Base-by-base conservation (phyloP, 2,113 vertebrate genomes). In the Lagopus muta region DNA sequence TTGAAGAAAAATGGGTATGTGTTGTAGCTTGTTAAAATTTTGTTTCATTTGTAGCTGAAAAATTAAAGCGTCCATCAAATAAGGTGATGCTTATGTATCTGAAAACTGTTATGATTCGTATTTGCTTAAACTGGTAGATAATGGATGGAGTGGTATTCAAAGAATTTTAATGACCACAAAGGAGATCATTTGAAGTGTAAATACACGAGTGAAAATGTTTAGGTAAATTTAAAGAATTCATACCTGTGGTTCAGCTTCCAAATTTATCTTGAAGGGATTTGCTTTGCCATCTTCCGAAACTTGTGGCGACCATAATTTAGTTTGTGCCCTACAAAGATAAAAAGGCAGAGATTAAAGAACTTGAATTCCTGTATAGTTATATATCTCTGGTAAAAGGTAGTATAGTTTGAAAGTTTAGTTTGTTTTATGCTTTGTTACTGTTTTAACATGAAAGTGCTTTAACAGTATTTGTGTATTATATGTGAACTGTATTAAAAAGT, bases 221-320 rank as follows among this genome's bases (percentile, higher is more conserved):
- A 48, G 40, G 15, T 78, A 48, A 78, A 24, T 81, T 91, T 57
- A 84, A 65, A 84, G 8, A 81, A 43, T 81, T 88, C 97, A 85
- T 97, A 99, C 99, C 98, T 99, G 99, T 89, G 98, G 98, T 86
- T 99, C 98, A 80, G 98, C 97, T 97, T 99, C 98, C 90, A 99
- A 96, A 96, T 99, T 99, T 90, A 99, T 96, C 97, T 99, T 99
- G 95, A 97, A 99, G 20, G 98, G 99, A 94, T 99, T 98, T 62
- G 97, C 90, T 97, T 93, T 98, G 10, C 98, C 98, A 8, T 98
- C 98, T 96, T 99, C 98, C 74, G 96, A 91, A 19, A 99, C 96
- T 84, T 97, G 98, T 20, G 99, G 99, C 17, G 99, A 98, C 99
- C 99, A 99, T 69, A 99, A 95, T 89, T 95, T 98, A 34, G 98